phyloP scores from a whole-genome alignment of 2,797 vertebrate species.

The Somateria mollissima region DNA sequence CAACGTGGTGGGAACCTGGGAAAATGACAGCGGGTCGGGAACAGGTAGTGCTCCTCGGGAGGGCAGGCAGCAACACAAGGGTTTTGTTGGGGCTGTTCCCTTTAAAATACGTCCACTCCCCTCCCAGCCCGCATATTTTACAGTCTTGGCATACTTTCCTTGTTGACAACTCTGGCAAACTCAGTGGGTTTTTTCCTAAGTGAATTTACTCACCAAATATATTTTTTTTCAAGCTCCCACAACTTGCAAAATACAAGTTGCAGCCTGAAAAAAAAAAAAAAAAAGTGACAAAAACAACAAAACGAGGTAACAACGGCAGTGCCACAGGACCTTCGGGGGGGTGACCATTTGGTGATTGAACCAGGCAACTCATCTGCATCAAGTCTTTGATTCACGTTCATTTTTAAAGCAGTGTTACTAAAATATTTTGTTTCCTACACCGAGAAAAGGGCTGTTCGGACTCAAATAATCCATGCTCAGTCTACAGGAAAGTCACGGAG shows the following conservation, averaged over 20 bases:
- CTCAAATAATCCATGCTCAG: background rate
- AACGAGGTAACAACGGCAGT: background rate
- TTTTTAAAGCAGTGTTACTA: background rate
- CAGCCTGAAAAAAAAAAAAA: background rate
- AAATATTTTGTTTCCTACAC: background rate
- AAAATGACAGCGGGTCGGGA: background rate
- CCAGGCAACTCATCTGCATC: background rate
- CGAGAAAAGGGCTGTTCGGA: background rate
- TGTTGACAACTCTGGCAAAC: conserved; percentile 30
- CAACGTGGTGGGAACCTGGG: background rate
- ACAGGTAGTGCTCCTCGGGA: conserved; percentile 21
- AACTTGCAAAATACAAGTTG: background rate
- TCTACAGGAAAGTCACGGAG: background rate
- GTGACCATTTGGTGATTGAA: background rate
- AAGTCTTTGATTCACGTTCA: background rate
- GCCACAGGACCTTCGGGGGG: background rate
- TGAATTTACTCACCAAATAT: background rate
- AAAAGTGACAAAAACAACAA: background rate
- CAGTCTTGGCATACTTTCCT: conserved; percentile 55
- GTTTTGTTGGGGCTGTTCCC: background rate
- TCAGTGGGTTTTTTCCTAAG: background rate
- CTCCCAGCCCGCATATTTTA: conserved; percentile 46
- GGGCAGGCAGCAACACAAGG: background rate
- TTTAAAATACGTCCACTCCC: conserved; percentile 53
- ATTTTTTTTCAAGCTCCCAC: conserved; percentile 29